Evolutionary conservation across 2,113 vertebrate species (phyloP).

Genomic region (Nibea albiflora): DNA sequence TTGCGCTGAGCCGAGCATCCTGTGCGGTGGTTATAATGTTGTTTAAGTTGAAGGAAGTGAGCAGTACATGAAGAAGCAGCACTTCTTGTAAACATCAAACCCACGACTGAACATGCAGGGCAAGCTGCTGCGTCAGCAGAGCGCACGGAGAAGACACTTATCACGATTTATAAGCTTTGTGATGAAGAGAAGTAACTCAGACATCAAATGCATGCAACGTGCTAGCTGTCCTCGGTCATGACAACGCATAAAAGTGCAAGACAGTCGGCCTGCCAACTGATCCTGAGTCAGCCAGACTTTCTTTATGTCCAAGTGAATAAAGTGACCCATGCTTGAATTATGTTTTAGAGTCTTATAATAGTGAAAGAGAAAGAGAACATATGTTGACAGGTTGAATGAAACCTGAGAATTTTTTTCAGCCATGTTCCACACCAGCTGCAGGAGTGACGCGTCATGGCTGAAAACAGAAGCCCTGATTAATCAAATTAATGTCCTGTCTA

Average conservation of each 20-base stretch:
- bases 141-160: neutral
- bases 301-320: neutral
- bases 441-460: neutral
- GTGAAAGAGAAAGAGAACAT: neutral
- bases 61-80: constrained; percentile 30
- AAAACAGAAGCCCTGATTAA: neutral
- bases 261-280: neutral
- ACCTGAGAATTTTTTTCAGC: neutral
- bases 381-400: neutral
- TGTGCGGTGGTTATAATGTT: constrained; percentile 35
- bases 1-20: constrained; percentile 3
- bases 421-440: neutral
- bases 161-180: neutral
- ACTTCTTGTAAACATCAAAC: constrained; percentile 60
- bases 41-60: constrained; percentile 57
- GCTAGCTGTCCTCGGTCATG: neutral
- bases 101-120: neutral
- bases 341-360: neutral
- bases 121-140: constrained; percentile 51
- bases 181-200: neutral
- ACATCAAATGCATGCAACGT: neutral
- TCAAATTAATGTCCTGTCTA: too few relatives aligned
- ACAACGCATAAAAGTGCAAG: neutral
- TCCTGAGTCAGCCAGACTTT: neutral
- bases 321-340: neutral